phyloP scores from a whole-genome alignment of 2,113 vertebrate genomes.

The Aphyosemion australe region DNA sequence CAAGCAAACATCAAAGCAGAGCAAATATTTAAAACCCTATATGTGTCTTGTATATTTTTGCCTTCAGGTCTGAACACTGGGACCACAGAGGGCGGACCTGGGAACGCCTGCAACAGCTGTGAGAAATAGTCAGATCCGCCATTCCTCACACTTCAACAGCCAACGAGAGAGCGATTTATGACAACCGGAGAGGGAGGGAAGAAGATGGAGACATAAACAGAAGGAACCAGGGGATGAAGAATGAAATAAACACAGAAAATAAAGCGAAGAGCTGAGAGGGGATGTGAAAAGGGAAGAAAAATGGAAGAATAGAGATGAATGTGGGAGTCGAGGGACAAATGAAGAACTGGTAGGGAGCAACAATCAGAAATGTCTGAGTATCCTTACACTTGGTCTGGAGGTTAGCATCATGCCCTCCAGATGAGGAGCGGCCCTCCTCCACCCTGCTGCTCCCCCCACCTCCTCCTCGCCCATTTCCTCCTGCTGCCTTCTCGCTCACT shows the following conservation, averaged over 20 bases:
- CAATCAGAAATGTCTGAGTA: too few species aligned
- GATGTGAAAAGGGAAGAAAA: slow-evolving; percentile 38
- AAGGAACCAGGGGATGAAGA: slow-evolving; percentile 27
- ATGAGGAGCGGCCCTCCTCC: neutral
- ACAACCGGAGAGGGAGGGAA: slow-evolving; percentile 20
- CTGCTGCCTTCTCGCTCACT: slow-evolving; percentile 13
- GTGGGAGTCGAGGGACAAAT: neutral
- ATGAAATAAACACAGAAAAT: slow-evolving; percentile 50
- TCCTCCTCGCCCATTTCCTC: slow-evolving; percentile 12
- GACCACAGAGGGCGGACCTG: slow-evolving; percentile 61
- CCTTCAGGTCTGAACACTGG: slow-evolving; percentile 47
- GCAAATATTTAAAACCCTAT: slow-evolving; percentile 59
- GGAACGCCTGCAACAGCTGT: slow-evolving; percentile 67
- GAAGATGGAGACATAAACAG: slow-evolving; percentile 58
- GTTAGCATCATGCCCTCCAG: neutral
- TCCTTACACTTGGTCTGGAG: too few species aligned
- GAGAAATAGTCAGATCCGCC: slow-evolving; percentile 70
- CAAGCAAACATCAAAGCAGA: slow-evolving; percentile 59
- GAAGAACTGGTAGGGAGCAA: neutral
- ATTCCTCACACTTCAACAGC: slow-evolving; percentile 78
- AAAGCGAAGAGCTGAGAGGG: slow-evolving; percentile 19
- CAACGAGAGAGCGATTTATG: slow-evolving; percentile 73
- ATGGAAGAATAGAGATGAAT: slow-evolving; percentile 19
- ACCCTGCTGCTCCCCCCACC: neutral
- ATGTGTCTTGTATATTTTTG: slow-evolving; percentile 70